Conservation (phyloP, 2,888 invertebrate species). For the Pachycephus smyrnensis region DNA sequence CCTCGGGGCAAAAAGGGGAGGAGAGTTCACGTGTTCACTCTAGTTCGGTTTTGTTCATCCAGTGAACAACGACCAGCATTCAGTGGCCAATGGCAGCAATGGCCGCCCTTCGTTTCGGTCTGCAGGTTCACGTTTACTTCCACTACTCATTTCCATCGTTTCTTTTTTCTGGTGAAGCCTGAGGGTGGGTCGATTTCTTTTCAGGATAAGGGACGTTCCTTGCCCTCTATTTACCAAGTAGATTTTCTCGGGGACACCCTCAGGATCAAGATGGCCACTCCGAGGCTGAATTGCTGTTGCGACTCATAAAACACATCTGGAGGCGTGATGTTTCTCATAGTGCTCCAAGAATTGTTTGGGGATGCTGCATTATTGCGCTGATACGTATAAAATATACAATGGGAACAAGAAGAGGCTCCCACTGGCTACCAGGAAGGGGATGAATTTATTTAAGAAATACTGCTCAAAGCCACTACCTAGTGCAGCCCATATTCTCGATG, state of each 20-base stretch:
- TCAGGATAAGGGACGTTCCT: background rate
- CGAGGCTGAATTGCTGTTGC: background rate
- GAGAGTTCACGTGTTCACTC: background rate
- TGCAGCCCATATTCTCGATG: background rate
- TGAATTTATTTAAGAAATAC: constrained; percentile 15
- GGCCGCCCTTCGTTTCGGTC: background rate
- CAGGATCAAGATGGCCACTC: background rate
- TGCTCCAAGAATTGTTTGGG: background rate
- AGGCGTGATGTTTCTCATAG: background rate
- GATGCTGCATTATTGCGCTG: background rate
- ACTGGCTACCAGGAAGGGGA: background rate
- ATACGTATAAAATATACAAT: background rate
- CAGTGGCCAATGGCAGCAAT: too few relatives aligned
- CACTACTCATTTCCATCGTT: background rate
- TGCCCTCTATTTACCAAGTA: background rate
- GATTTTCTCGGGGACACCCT: background rate
- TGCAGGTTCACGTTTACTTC: background rate
- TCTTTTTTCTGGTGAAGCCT: too few relatives aligned
- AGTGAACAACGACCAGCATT: background rate
- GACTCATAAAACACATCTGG: background rate
- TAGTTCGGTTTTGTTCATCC: background rate
- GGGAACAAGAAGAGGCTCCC: background rate
- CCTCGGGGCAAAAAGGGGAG: background rate
- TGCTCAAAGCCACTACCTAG: background rate
- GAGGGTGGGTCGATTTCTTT: background rate